Conservation (phyloP, 2,113 vertebrate genomes). For the Tringa solitaria region DNA sequence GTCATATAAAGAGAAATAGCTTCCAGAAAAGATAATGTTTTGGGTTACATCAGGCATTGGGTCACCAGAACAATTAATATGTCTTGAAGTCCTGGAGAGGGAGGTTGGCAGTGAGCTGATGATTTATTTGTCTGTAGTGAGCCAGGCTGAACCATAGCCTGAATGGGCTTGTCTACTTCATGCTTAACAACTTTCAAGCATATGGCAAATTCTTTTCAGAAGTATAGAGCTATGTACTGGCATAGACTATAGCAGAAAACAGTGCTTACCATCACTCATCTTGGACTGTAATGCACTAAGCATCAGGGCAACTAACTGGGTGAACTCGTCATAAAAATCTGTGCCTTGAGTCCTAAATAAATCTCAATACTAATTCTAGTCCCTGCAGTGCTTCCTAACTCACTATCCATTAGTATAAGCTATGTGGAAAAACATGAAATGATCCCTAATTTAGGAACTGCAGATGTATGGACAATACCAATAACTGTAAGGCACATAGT, state of each 20-base stretch:
- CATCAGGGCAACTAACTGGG: neutral
- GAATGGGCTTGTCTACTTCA: neutral
- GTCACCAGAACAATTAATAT: neutral
- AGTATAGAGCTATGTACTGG: neutral
- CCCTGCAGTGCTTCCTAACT: neutral
- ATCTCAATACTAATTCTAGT: neutral
- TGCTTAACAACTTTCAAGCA: neutral
- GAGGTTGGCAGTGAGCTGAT: neutral
- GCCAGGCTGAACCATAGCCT: neutral
- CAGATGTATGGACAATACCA: rapidly evolving
- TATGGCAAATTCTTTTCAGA: too few species aligned
- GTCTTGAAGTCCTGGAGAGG: neutral
- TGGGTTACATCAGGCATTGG: rapidly evolving
- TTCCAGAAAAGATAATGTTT: neutral
- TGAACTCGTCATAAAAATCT: neutral
- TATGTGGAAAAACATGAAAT: neutral
- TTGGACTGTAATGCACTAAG: rapidly evolving
- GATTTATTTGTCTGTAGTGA: neutral
- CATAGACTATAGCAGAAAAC: neutral
- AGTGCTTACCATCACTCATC: rapidly evolving
- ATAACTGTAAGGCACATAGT: neutral
- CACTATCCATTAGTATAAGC: neutral
- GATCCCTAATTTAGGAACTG: neutral
- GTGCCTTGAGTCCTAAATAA: neutral
- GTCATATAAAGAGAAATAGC: neutral